Base-by-base conservation (phyloP, 2,797 vertebrate genomes). In the Enteromius unitaeniatus region DNA sequence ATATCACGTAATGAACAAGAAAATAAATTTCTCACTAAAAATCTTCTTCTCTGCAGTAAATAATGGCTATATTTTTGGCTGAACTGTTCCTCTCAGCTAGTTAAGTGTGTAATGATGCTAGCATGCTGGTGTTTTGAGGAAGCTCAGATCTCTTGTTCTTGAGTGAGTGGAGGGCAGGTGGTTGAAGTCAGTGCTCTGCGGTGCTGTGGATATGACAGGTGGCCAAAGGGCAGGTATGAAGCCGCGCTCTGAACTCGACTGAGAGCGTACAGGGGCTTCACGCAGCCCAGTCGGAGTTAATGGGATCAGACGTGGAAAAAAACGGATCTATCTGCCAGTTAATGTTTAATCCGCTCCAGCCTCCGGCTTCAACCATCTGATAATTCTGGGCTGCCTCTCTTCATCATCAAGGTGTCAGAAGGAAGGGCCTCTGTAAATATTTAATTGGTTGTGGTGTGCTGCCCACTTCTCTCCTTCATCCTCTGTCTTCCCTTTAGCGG, bases 351-450 rank as follows among this genome's bases (percentile, higher is more conserved):
- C 91, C 92, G 86, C 78, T 81, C 45, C 84, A 51, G 81, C 86
- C 86, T 82, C 40, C 2, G 85, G 92, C 92, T 89, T 84, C 87
- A 49, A 15, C 88, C 91, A 90, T 92, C 93, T 92, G 92, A 93
- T 93, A 92, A 93, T 94, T 93, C 91, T 85, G 72, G 86, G 89
- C 91, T 92, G 91, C 92, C 88, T 88, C 89, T 90, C 91, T 91
- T 92, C 91, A 93, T 93, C 93, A 92, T 91, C 89, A 91, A 91
- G 92, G 92, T 93, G 92, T 92, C 87, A 79, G 89, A 91, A 90
- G 89, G 86, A 92, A 92, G 92, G 87, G 92, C 90, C 88, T 93
- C 88, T 89, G 93, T 94, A 95, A 94, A 95, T 95, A 95, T 95
- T 95, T 95, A 92, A 95, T 95, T 93, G 94, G 91, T 92, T 93